Base-by-base conservation (phyloP, 2,888 invertebrate genomes). In the Dastarcus helophoroides region DNA sequence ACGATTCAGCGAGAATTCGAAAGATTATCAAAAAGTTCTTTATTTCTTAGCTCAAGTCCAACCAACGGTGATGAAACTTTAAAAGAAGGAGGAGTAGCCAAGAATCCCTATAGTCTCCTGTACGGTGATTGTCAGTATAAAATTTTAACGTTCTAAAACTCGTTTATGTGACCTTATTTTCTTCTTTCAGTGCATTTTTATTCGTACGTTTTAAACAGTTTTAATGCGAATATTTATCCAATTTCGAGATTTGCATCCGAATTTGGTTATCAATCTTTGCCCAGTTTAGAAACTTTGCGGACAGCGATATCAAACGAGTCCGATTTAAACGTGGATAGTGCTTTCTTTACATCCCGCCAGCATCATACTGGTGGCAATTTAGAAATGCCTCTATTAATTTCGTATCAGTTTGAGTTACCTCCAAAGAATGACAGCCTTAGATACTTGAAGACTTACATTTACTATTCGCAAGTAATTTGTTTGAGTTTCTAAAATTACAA, bases 211-310 rank as follows among this genome's bases (percentile, higher is more conserved):
- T 62, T 65, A 13, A 79, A 97, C 50, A 74, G 79, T 31, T 97
- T 91, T 90, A 65, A 83, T 47, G 68, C 75, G 27, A 71, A 68
- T 34, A 76, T 72, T 4, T 93, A 80, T 55, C 84, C 84, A 0
- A 69, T 71, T 8, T 76, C 91, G 1, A 69, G 97, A 46, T 95
- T 97, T 60, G 77, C 81, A 3, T 94, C 97, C 0, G 98, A 99
- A 60, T 99, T 90, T 54, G 98, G 98, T 1, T 81, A 85, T 42
- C 95, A 97, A 60, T 84, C 93, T 1, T 65, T 86, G 40, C 93
- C 95, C 0, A 77, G 81, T 2, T 55, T 78, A 10, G 63, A 67
- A 21, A 76, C 88, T 0, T 67, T 86, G 60, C 53, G 63, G 24
- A 68, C 70, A 9, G 78, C 76, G 0, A 67, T 73, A 2, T 62